Evolutionary conservation across 2,888 invertebrate species (phyloP).

Genomic region (Cephus nigrinus): DNA sequence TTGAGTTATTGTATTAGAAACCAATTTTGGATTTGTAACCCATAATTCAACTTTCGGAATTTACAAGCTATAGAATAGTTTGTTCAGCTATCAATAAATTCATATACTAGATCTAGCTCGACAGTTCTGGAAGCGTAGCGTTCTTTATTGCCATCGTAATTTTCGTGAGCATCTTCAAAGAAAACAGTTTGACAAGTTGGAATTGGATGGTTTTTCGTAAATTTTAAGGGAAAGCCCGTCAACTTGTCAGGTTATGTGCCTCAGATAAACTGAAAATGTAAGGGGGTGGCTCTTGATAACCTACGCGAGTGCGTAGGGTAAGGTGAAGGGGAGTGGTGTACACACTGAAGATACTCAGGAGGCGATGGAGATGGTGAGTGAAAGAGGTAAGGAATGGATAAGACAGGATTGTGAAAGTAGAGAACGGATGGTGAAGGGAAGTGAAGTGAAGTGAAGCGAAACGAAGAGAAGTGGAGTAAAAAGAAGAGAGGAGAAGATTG

Average conservation of each 20-base stretch:
- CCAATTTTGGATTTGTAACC: neutral
- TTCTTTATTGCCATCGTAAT: neutral
- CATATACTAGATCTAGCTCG: neutral
- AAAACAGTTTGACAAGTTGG: neutral
- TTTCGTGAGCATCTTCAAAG: neutral
- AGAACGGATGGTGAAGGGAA: neutral
- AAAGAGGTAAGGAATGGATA: neutral
- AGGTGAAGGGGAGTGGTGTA: neutral
- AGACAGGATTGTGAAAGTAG: neutral
- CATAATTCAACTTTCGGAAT: neutral
- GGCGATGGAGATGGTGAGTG: neutral
- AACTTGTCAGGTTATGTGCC: neutral
- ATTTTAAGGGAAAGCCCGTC: neutral
- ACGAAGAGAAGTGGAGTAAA: neutral
- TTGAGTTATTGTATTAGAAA: neutral
- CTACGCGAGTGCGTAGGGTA: neutral
- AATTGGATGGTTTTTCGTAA: neutral
- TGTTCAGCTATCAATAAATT: neutral
- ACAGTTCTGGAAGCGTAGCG: neutral
- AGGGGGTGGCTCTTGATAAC: neutral
- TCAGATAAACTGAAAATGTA: neutral
- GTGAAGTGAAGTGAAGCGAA: neutral
- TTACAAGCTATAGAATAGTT: neutral
- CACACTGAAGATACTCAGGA: neutral
- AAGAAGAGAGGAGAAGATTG: neutral